Evolutionary conservation across 1,140 invertebrate genomes (phyloP).

Genomic region (Ceratina japonica): DNA sequence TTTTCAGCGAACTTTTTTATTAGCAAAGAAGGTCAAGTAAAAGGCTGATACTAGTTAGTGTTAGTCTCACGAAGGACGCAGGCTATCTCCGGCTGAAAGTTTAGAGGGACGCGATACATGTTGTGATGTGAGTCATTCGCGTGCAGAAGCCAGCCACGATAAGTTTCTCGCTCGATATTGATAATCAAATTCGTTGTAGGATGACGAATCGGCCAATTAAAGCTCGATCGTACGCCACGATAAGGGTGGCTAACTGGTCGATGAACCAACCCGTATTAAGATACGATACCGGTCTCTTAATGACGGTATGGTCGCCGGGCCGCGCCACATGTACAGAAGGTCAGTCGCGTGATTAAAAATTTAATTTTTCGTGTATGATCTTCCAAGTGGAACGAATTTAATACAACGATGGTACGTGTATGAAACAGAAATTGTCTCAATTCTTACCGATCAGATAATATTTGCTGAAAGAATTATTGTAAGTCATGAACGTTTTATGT

Average conservation of each 20-base stretch:
- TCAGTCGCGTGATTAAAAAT: slow-evolving; percentile 19
- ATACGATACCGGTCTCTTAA: slow-evolving; percentile 49
- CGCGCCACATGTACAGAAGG: slow-evolving; percentile 4
- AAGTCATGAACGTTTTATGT: too few relatives aligned
- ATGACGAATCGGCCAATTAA: slow-evolving; percentile 80
- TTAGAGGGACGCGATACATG: slow-evolving; percentile 61
- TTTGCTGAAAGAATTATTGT: slow-evolving; percentile 1
- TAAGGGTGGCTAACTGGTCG: slow-evolving; percentile 74
- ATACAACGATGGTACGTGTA: neutral
- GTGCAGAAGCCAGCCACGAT: slow-evolving; percentile 72
- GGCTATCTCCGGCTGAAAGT: slow-evolving; percentile 41
- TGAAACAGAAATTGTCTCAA: slow-evolving; percentile 13
- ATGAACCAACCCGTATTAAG: slow-evolving; percentile 67
- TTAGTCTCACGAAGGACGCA: slow-evolving; percentile 10
- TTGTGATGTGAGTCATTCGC: slow-evolving; percentile 77
- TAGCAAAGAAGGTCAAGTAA: neutral
- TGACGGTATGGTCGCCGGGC: slow-evolving; percentile 33
- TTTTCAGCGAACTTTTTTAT: too few relatives aligned
- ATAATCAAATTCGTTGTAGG: slow-evolving; percentile 78
- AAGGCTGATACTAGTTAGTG: too few relatives aligned
- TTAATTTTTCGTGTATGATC: slow-evolving; percentile 33
- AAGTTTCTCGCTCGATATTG: slow-evolving; percentile 74
- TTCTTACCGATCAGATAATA: neutral
- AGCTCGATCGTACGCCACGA: slow-evolving; percentile 75
- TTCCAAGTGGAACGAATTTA: slow-evolving; percentile 21